phyloP scores from a whole-genome alignment of 92 coral and sea anemone genomes.

The Paragorgia papillata region DNA sequence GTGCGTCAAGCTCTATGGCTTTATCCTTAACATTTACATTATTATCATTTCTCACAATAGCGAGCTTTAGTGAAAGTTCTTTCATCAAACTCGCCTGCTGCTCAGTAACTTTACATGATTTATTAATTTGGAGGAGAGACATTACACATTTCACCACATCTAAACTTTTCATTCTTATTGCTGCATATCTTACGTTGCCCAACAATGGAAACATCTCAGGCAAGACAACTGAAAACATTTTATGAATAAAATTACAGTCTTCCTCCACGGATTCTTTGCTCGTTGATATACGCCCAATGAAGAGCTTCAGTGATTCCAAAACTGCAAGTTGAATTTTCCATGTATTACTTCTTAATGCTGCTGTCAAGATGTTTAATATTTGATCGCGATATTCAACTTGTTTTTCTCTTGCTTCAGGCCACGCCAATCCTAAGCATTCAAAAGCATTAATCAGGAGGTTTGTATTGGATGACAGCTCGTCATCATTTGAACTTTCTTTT shows the following conservation, averaged over 20 bases:
- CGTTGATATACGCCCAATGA: not conserved
- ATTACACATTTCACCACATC: constrained; percentile 15
- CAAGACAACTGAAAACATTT: not conserved
- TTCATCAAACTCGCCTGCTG: constrained; percentile 20
- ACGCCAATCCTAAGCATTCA: constrained; percentile 80
- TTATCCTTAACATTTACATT: constrained; percentile 20
- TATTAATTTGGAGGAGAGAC: not conserved
- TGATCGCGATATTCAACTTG: constrained; percentile 12
- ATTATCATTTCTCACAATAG: constrained; percentile 21
- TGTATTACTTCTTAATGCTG: constrained; percentile 70
- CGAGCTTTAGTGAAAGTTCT: constrained; percentile 9
- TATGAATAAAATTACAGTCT: not conserved
- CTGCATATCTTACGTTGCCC: constrained; percentile 39
- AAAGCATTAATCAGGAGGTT: constrained; percentile 71
- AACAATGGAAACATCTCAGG: constrained; percentile 18
- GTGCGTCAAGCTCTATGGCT: constrained; percentile 17
- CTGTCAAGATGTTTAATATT: constrained; percentile 41
- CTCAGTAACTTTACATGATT: not conserved
- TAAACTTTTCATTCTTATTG: constrained; percentile 19
- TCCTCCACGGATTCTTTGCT: not conserved
- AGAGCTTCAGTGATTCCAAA: constrained; percentile 67
- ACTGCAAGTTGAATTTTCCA: constrained; percentile 93
- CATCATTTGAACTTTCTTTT: constrained; percentile 30
- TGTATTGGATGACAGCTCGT: constrained; percentile 64
- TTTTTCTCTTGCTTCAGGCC: constrained; percentile 60